phyloP scores from a whole-genome alignment of 1,140 invertebrate genomes.

The Atta texana region DNA sequence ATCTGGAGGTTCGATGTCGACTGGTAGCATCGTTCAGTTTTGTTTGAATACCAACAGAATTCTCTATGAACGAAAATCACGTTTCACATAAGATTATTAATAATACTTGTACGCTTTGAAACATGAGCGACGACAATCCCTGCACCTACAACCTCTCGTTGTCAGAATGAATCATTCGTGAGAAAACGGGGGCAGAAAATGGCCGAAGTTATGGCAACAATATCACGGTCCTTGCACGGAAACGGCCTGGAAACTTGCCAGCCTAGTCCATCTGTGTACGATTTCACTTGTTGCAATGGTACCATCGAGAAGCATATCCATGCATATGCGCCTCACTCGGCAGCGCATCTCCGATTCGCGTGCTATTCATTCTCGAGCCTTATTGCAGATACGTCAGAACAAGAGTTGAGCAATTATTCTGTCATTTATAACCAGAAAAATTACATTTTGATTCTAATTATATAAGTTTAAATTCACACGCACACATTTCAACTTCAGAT shows the following conservation, averaged over 20 bases:
- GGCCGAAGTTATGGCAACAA: slow-evolving; percentile 74
- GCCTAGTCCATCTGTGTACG: slow-evolving; percentile 67
- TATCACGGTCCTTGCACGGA: slow-evolving; percentile 79
- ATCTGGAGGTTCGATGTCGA: not conserved
- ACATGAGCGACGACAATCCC: slow-evolving; percentile 28
- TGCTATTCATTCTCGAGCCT: slow-evolving; percentile 29
- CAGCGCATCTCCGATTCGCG: slow-evolving; percentile 45
- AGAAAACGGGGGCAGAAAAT: slow-evolving; percentile 61
- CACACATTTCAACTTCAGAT: not conserved
- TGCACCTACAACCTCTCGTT: slow-evolving; percentile 19
- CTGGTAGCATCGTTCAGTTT: not conserved
- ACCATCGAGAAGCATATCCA: slow-evolving; percentile 26
- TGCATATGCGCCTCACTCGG: slow-evolving; percentile 32
- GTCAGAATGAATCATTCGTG: slow-evolving; percentile 56
- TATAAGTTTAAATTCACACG: not conserved
- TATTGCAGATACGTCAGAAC: slow-evolving; percentile 6
- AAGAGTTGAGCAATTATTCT: slow-evolving; percentile 11
- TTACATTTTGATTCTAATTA: slow-evolving; percentile 14
- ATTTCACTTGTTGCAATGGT: slow-evolving; percentile 73
- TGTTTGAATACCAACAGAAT: not conserved
- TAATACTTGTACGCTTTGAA: slow-evolving; percentile 5
- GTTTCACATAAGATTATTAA: slow-evolving; percentile 17
- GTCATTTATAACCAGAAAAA: slow-evolving; percentile 3
- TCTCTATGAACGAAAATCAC: not conserved
- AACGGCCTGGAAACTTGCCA: slow-evolving; percentile 77